A percentile compares a stretch with the other conserved stretches of the same genome.
Conservation (phyloP, 2,113 vertebrate species). For the Tetraodon nigroviridis region DNA sequence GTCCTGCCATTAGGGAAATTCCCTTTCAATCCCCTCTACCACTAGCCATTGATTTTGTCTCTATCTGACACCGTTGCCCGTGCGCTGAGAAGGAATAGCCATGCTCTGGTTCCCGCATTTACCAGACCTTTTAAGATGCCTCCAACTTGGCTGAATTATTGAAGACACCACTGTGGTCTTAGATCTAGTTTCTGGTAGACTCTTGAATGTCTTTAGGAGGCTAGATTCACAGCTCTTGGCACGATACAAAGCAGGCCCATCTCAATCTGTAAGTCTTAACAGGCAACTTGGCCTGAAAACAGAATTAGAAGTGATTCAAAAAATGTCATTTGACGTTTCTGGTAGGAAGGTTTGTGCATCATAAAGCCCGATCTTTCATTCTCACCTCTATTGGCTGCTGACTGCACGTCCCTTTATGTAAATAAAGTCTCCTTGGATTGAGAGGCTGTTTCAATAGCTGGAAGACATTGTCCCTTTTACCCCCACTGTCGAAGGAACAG, state of each 20-base stretch:
- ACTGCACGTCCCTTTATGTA: conserved; percentile 48
- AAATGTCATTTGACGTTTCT: conserved; percentile 46
- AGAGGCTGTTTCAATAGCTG: conserved; percentile 43
- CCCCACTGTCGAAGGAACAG: conserved; percentile 15
- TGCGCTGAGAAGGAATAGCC: conserved; percentile 62
- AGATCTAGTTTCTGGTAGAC: conserved; percentile 62
- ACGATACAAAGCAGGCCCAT: no score
- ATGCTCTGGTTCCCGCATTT: conserved; percentile 63
- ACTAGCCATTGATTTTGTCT: conserved; percentile 74
- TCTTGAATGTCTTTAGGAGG: conserved; percentile 41
- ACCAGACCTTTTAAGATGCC: conserved; percentile 68
- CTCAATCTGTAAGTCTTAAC: no score
- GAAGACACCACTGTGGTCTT: conserved; percentile 64
- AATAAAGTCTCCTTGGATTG: conserved; percentile 44
- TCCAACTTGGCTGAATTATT: conserved; percentile 75
- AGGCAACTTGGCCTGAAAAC: no score
- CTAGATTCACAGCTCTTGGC: conserved; percentile 8
- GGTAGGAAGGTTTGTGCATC: conserved; percentile 52
- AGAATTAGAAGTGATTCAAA: conserved; percentile 28
- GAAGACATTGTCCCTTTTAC: conserved; percentile 27
- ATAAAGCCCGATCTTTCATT: conserved; percentile 51
- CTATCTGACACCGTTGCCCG: conserved; percentile 64
- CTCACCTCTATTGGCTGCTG: conserved; percentile 42
- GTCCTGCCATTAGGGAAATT: conserved; percentile 77
- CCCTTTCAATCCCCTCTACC: conserved; percentile 67